phyloP scores from a whole-genome alignment of 2,797 vertebrate genomes.

The Tapirus indicus region DNA sequence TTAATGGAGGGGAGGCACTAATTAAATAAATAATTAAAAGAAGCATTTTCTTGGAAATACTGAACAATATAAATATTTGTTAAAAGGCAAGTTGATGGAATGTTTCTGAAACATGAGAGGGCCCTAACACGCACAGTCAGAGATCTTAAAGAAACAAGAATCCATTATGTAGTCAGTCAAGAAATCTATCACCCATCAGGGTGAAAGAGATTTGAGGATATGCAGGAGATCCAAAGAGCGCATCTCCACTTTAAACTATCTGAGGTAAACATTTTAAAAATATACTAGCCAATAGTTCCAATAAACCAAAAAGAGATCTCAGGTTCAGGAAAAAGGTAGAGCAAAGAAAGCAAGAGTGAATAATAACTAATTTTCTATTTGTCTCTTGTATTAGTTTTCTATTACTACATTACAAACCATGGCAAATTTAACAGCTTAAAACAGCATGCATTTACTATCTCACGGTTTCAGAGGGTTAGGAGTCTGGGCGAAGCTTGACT shows the following conservation, averaged over 20 bases:
- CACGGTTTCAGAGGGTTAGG: not conserved
- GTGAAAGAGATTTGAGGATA: not conserved
- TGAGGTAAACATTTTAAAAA: not conserved
- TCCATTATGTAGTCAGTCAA: not conserved
- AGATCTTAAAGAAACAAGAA: not conserved
- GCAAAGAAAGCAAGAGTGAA: not conserved
- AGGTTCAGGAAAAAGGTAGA: not conserved
- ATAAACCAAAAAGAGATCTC: not conserved
- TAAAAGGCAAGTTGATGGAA: not conserved
- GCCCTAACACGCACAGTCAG: not conserved
- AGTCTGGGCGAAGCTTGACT: not conserved
- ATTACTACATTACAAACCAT: not conserved
- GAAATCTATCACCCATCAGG: not conserved
- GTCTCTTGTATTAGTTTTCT: not conserved
- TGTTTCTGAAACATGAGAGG: not conserved
- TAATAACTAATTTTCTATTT: not conserved
- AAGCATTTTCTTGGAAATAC: not conserved
- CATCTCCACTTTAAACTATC: not conserved
- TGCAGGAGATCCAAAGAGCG: not conserved
- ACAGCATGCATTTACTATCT: not conserved
- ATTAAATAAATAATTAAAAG: not conserved
- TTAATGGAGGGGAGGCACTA: accelerated
- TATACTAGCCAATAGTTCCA: not conserved
- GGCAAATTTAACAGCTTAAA: not conserved
- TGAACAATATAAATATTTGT: not conserved